phyloP scores from a whole-genome alignment of 2,797 vertebrate genomes.

The Schizothorax lantsangensis region DNA sequence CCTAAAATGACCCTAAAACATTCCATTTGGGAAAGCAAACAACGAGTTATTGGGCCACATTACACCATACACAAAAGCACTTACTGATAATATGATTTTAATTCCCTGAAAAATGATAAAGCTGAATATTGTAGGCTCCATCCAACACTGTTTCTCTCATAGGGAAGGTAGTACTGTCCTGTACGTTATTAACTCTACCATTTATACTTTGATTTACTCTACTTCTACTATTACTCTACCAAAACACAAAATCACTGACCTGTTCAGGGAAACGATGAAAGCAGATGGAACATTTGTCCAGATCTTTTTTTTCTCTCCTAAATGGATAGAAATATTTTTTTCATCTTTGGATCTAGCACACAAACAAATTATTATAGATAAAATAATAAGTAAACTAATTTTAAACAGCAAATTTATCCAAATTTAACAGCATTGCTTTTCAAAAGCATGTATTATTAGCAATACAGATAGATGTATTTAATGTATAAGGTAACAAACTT shows the following conservation, averaged over 20 bases:
- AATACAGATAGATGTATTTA: background rate
- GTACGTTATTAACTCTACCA: background rate
- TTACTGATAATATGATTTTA: background rate
- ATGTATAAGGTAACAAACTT: background rate
- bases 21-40: background rate
- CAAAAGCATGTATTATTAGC: background rate
- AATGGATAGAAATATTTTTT: background rate
- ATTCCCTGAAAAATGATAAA: background rate
- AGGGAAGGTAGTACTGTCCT: background rate
- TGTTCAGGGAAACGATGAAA: background rate
- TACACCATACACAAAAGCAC: background rate
- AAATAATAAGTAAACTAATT: background rate
- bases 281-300: background rate
- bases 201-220: no score
- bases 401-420: background rate
- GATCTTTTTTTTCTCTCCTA: background rate
- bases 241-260: conserved; percentile 8
- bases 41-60: background rate
- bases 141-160: background rate
- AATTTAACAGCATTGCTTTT: background rate
- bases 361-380: background rate
- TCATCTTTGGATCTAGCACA: background rate
- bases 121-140: background rate
- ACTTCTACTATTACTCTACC: background rate
- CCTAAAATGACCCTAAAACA: background rate